Evolutionary conservation across 2,797 vertebrate species (phyloP), one percentile per base, ranked within the genome.

Genomic region (Brachyrhaphis roseni): DNA sequence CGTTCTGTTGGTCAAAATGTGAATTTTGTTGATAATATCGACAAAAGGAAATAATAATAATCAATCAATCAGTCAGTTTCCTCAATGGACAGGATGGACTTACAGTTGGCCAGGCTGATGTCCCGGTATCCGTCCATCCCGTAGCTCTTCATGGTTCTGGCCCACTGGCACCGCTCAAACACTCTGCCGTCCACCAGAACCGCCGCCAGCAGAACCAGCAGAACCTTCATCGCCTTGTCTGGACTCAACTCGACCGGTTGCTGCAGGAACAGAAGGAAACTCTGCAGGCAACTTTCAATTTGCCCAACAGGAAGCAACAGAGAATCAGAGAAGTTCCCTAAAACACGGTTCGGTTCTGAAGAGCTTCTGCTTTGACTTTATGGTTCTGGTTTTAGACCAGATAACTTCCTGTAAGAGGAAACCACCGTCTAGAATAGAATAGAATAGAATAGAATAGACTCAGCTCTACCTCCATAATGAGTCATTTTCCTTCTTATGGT

Each of bases 61-160:
- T 16, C 4, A 34, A 34, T 34, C 34, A n/a, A n/a, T n/a, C n/a
- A 46, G 45, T 47, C 16, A 16, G 4, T 45, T 5, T 46, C 4
- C 45, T 43, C 10, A 2, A 2, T 11, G 41, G 41, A 43, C 8
- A 5, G 31, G 20, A 68, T 0, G 34, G 84, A 91, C 95, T 95
- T 82, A 96, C 93, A 96, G 85, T 89, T 78, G 3, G 93, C 88
- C 74, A 97, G 87, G 84, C 90, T 93, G 83, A 90, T 46, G 12
- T 89, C 92, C 0, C 1, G 0, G 23, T 85, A 95, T 0, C 90
- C 91, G 0, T 92, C 91, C 91, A 97, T 78, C 12, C 94, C 94
- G 0, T 85, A 13, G 0, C 10, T 45, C 66, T 95, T 92, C 18
- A 96, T 85, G 20, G 18, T 0, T 0, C 53, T 78, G 47, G 94